Evolutionary conservation across 2,113 vertebrate genomes (phyloP).

Genomic region (Bostrychus sinensis): DNA sequence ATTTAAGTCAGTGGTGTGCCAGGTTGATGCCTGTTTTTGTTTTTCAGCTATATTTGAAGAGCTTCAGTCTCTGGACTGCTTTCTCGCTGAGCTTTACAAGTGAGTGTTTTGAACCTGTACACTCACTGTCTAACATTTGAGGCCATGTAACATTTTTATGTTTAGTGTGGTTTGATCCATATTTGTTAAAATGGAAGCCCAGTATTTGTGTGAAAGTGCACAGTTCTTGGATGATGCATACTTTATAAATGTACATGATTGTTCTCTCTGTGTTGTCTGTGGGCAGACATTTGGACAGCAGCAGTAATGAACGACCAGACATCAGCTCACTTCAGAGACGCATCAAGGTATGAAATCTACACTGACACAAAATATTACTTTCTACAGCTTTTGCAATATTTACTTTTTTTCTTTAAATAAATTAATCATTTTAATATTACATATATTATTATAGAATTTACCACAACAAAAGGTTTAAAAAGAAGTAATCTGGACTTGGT

Average conservation of each 20-base stretch:
- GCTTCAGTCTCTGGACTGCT: slow-evolving; percentile 94
- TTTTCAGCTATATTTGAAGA: slow-evolving; percentile 89
- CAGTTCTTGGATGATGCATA: not conserved
- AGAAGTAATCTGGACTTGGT: too few relatives aligned
- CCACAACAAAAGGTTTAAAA: too few relatives aligned
- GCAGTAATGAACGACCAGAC: slow-evolving; percentile 94
- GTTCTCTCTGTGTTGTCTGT: not conserved
- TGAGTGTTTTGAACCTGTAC: slow-evolving; percentile 89
- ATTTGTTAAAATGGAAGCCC: not conserved
- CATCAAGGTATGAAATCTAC: slow-evolving; percentile 86
- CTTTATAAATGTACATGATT: not conserved
- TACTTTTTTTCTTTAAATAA: not conserved
- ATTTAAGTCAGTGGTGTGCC: too few relatives aligned
- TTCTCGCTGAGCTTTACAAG: slow-evolving; percentile 96
- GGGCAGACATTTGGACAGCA: slow-evolving; percentile 90
- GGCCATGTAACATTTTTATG: not conserved
- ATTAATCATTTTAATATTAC: too few relatives aligned
- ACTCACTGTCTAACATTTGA: too few relatives aligned
- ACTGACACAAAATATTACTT: too few relatives aligned
- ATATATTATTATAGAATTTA: too few relatives aligned
- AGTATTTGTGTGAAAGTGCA: not conserved
- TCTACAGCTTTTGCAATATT: too few relatives aligned
- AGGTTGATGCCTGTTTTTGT: slow-evolving; percentile 12
- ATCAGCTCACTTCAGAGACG: slow-evolving; percentile 95
- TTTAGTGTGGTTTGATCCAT: not conserved